phyloP scores from a whole-genome alignment of 2,888 invertebrate species.

The Oxycera nigricornis region DNA sequence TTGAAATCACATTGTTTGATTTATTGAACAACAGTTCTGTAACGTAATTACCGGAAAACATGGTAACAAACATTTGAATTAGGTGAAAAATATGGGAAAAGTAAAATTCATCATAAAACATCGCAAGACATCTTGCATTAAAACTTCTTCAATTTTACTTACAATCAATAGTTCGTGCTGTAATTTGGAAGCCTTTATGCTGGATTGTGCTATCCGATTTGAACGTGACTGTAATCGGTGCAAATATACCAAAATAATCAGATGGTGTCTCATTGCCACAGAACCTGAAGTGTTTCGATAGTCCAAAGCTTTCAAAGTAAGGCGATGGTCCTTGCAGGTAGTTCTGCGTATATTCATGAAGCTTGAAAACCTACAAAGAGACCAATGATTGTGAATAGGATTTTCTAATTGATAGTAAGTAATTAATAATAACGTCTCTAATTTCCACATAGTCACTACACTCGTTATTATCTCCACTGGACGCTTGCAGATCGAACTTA shows the following conservation, averaged over 20 bases:
- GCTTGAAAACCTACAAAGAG: neutral
- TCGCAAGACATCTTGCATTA: neutral
- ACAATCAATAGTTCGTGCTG: slow-evolving; percentile 65
- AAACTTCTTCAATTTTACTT: slow-evolving; percentile 52
- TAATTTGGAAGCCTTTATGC: slow-evolving; percentile 70
- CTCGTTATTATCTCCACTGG: slow-evolving; percentile 57
- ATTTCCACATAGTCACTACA: slow-evolving; percentile 63
- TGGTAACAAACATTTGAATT: no score
- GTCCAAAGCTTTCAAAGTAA: slow-evolving; percentile 48
- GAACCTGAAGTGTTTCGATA: slow-evolving; percentile 27
- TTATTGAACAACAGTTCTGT: no score
- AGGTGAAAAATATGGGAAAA: no score
- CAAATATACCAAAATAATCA: slow-evolving; percentile 60
- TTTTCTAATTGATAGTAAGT: neutral
- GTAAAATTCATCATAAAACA: slow-evolving; percentile 4
- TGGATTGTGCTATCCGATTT: slow-evolving; percentile 60
- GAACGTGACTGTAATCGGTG: slow-evolving; percentile 58
- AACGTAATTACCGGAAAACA: no score
- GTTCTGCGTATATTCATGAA: neutral
- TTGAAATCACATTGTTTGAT: no score
- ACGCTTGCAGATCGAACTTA: slow-evolving; percentile 64
- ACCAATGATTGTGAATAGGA: neutral
- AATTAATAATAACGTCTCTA: slow-evolving; percentile 34
- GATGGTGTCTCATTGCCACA: slow-evolving; percentile 62
- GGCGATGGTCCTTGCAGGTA: neutral